A percentile compares a stretch with the other conserved stretches of the same genome.
phyloP scores from a whole-genome alignment of 2,113 vertebrate species.

The Ictalurus furcatus region DNA sequence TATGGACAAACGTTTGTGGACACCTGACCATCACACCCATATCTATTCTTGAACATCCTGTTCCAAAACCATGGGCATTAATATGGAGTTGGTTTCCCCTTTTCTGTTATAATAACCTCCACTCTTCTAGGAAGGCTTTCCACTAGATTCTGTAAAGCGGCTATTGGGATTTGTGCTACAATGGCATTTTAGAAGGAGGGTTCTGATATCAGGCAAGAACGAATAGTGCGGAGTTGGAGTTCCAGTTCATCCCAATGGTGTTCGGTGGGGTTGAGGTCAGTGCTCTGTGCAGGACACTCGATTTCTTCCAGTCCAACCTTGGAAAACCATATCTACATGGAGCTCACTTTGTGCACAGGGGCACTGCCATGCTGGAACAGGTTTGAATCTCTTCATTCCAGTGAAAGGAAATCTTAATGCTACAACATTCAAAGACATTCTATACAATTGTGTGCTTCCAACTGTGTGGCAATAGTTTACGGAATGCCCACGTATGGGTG shows the following conservation, averaged over 20 bases:
- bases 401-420: not conserved
- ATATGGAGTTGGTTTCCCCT: not conserved
- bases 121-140: not conserved
- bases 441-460: no score
- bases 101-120: not conserved
- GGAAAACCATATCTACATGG: not conserved
- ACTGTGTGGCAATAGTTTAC: not conserved
- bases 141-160: not conserved
- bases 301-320: no score
- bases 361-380: not conserved
- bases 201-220: not conserved
- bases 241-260: not conserved
- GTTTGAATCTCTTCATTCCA: not conserved
- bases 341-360: not conserved
- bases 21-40: not conserved
- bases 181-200: not conserved
- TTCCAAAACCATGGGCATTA: not conserved
- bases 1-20: not conserved
- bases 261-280: not conserved
- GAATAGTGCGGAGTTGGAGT: not conserved
- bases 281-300: not conserved
- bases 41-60: not conserved
- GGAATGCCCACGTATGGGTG: not conserved
- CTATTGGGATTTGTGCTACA: not conserved
- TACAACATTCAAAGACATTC: not conserved